Base-by-base conservation (phyloP, 1,140 invertebrate species). In the Saccostrea glomerata region DNA sequence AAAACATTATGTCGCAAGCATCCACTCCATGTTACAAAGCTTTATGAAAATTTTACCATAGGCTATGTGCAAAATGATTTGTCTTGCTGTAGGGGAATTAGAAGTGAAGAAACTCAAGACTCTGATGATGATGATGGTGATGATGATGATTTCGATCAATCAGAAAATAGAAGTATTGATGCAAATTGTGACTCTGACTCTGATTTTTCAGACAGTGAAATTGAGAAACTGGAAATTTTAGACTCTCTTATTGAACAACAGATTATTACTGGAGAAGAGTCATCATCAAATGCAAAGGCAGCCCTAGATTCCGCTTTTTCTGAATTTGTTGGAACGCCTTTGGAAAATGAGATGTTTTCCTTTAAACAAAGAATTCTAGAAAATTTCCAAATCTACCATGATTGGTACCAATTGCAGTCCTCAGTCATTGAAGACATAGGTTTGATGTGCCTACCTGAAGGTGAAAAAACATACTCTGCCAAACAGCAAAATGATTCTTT, bases 401-500 rank as follows among this genome's bases (percentile, higher is more conserved):
- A 86, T 2, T 86, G 63, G 85, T 86, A 77, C 40, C 5, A 54
- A 54, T 25, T 13, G 6, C 85, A 86, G 15, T 47, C 40, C 30
- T 73, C 63, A 73, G n/a, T 86, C 20, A 86, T 73, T 77, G 63
- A 86, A 54, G 85, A 86, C 47, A 86, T 86, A 12, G 85, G 63
- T 12, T 20, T 77, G 63, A 86, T 23, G 0, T 66, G 85, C 55
- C 54, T 77, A 47, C 85, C 85, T 23, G 63, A 86, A 86, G 85
- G 36, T 40, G 70, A 73, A 9, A 66, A 25, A 47, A 63, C 58
- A 63, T 86, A n/a, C 63, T n/a, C 66, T n/a, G 20, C 30, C n/a
- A 73, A 86, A 73, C 63, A 73, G 12, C 30, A 55, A 86, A 23
- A 73, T 40, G 63, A 86, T 23, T 86, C 77, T 86, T 86, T 86